Base-by-base conservation (phyloP, 2,888 invertebrate genomes). In the Pristionchus fissidentatus region DNA sequence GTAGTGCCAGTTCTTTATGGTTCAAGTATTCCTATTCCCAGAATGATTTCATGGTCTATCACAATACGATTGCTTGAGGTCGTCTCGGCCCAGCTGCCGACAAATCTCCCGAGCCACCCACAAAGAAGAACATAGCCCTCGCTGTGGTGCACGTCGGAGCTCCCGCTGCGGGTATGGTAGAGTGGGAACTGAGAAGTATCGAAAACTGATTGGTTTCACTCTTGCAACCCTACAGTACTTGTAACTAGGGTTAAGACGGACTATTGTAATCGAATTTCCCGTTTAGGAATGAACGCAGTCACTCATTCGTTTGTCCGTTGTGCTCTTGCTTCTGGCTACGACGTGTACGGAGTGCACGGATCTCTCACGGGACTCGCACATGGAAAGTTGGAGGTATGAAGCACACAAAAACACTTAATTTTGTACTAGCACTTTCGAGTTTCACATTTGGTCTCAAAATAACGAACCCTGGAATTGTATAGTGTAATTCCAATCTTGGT, bases 101-200 rank as follows among this genome's bases (percentile, higher is more conserved):
- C 41, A 66, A 38, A 22, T 22, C 66, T 19, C 38, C 10, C 66
- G 32, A 8, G 60, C 66, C 38, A 80, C 70, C 8, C 26, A 22
- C n/a, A 19, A 43, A 19, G 66, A 66, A 38, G 66, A 66, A 66
- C 29, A 66, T 66, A 78, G 66, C 70, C 8, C 84, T 85, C 88
- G 98, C 95, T 29, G 95, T 98, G 62, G 96, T 98, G 95, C 97
- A 97, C 93, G 96, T 98, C 87, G 98, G 98, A 85, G 97, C 98
- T 32, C 98, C 98, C 0, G 97, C 97, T 62, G 98, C 98, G 93
- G 98, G 98, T 84, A 49, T 22, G 7, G 38, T 66, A 62, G 32
- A 38, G 13, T n/a, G 35, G 7, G 66, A 66, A 8, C 4, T 29
- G 32, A 15, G 32, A 15, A 10, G 5, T n/a, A 35, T 66, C 35